phyloP scores from a whole-genome alignment of 1,140 invertebrate genomes.

The Drosophila orena region DNA sequence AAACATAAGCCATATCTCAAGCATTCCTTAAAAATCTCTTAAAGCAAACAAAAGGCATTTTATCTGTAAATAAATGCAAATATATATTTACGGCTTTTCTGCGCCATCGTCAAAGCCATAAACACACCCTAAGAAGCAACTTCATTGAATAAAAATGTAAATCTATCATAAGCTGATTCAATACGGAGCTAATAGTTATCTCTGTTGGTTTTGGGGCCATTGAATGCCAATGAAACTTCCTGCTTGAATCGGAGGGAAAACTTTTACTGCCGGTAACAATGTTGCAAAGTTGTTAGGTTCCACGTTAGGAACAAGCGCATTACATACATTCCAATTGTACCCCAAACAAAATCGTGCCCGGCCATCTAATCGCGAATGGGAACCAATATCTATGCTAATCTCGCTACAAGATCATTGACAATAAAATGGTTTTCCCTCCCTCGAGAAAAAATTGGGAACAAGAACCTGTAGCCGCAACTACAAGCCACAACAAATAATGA shows the following conservation, averaged over 20 bases:
- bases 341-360: slow-evolving; percentile 64
- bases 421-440: slow-evolving; percentile 65
- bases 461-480: slow-evolving; percentile 69
- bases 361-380: slow-evolving; percentile 78
- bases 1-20: slow-evolving; percentile 6
- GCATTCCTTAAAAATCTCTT: slow-evolving; percentile 7
- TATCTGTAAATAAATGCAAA: slow-evolving; percentile 30
- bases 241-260: slow-evolving; percentile 21
- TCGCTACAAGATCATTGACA: slow-evolving; percentile 80
- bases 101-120: not conserved
- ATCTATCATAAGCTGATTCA: slow-evolving; percentile 37
- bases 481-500: slow-evolving; percentile 68
- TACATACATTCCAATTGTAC: slow-evolving; percentile 62
- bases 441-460: slow-evolving; percentile 63
- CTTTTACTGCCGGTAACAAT: slow-evolving; percentile 49
- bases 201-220: slow-evolving; percentile 4
- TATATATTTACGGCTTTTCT: slow-evolving; percentile 16
- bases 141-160: slow-evolving; percentile 30
- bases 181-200: slow-evolving; percentile 19
- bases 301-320: slow-evolving; percentile 44
- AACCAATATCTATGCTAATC: slow-evolving; percentile 82
- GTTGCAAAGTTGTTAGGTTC: slow-evolving; percentile 52
- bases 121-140: slow-evolving; percentile 26
- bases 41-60: slow-evolving; percentile 18
- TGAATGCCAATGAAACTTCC: slow-evolving; percentile 12